A percentile compares a stretch with the other conserved stretches of the same genome.
These are phyloP conservation scores for Eudorcas thomsonii DNA, from an alignment of 2,113 vertebrate species.

Conservation along the genomic window DNA sequence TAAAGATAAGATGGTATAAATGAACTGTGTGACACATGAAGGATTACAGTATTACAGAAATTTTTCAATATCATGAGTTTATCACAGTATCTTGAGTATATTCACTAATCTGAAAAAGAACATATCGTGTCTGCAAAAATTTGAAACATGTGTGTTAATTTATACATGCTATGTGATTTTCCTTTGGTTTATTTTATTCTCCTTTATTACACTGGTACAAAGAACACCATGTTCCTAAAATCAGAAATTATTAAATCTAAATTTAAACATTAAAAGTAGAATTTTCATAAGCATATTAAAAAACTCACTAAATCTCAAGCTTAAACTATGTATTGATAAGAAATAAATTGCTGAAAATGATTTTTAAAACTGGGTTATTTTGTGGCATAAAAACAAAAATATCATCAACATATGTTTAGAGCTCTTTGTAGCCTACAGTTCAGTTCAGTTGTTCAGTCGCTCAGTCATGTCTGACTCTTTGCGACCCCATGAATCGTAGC, in stretches of 20 bases:
- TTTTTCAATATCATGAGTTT: not conserved
- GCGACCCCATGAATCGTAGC: too few relatives aligned
- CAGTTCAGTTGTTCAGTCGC: too few relatives aligned
- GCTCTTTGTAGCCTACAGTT: not conserved
- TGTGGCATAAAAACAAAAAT: not conserved
- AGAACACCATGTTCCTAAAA: not conserved
- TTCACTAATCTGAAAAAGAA: not conserved
- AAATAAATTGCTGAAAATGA: not conserved
- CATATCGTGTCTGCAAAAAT: too few relatives aligned
- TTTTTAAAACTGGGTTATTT: not conserved
- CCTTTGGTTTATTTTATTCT: not conserved
- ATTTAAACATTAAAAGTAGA: not conserved
- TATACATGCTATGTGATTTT: not conserved
- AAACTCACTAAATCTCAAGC: not conserved
- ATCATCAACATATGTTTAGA: not conserved
- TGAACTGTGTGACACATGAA: not conserved
- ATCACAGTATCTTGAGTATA: not conserved
- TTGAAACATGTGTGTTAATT: not conserved
- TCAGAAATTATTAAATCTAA: not conserved
- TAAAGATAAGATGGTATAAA: not conserved
- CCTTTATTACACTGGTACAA: fast-evolving
- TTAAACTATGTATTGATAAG: not conserved
- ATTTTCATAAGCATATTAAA: not conserved
- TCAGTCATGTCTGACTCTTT: too few relatives aligned
- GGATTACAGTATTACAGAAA: not conserved